These are phyloP conservation scores for Caenorhabditis plicata DNA, from an alignment of 2,888 invertebrate species.

Conservation along the genomic window DNA sequence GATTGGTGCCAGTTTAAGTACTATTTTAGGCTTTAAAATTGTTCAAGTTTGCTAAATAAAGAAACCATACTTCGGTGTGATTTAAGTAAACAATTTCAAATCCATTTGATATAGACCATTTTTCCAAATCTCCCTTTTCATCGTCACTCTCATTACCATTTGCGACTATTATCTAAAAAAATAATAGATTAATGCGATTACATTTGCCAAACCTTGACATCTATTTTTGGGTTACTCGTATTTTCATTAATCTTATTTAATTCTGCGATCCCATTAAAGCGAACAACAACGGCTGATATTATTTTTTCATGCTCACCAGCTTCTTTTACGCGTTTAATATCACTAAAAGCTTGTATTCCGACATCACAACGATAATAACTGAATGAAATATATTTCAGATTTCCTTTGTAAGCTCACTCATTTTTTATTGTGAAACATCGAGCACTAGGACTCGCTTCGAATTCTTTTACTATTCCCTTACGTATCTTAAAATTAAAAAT, in stretches of 20 bases:
- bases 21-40: neutral
- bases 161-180: neutral
- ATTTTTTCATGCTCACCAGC: slow-evolving; percentile 5
- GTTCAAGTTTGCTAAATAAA: no score
- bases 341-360: slow-evolving; percentile 1
- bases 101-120: slow-evolving; percentile 7
- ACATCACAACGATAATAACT: slow-evolving; percentile 6
- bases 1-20: slow-evolving; percentile 13
- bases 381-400: neutral
- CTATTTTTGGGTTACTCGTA: neutral
- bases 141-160: neutral
- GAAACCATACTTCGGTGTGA: slow-evolving; percentile 3
- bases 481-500: no score
- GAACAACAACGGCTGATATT: slow-evolving; percentile 2
- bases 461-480: no score
- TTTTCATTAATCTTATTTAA: neutral
- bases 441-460: no score
- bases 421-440: neutral
- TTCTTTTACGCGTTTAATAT: neutral
- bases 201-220: no score
- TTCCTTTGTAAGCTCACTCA: neutral
- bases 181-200: neutral
- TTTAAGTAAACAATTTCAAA: slow-evolving; percentile 7
- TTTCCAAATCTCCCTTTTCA: neutral
- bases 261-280: neutral